phyloP scores from a whole-genome alignment of 2,888 invertebrate species.

The Ormyrus rosae region DNA sequence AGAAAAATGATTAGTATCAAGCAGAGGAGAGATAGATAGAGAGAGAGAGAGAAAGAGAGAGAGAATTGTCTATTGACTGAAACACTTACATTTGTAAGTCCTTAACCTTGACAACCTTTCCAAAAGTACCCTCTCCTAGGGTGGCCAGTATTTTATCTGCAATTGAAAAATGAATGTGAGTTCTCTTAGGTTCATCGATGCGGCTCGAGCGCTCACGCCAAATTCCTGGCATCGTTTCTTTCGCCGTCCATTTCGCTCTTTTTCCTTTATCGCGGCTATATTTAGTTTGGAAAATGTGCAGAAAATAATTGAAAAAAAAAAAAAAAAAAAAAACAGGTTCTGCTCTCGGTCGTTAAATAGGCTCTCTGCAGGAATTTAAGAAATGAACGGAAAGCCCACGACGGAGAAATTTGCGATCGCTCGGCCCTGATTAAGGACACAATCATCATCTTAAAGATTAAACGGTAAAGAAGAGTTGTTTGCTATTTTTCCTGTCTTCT shows the following conservation, averaged over 20 bases:
- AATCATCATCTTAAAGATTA: constrained; percentile 55
- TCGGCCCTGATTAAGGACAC: constrained; percentile 45
- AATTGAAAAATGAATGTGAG: constrained; percentile 80
- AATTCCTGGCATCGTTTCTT: not conserved
- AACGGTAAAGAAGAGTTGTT: constrained; percentile 54
- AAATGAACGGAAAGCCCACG: constrained; percentile 53
- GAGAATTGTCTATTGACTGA: constrained; percentile 5
- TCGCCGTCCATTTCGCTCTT: not conserved
- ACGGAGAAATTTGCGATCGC: constrained; percentile 27
- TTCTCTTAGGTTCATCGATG: constrained; percentile 47
- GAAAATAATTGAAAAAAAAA: not conserved
- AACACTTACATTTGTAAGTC: constrained; percentile 93
- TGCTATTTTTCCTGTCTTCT: constrained; percentile 53
- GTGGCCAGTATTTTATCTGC: constrained; percentile 99
- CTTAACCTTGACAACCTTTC: constrained; percentile 99
- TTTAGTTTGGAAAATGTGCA: not conserved
- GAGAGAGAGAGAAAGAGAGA: constrained; percentile 11
- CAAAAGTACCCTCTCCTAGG: constrained; percentile 99
- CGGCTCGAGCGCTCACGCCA: constrained; percentile 26
- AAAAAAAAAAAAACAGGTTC: not conserved
- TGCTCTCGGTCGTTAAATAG: no score
- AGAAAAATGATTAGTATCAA: not conserved
- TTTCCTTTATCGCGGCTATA: not conserved
- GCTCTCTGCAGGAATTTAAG: not conserved
- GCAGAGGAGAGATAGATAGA: not conserved